Evolutionary conservation across 2,113 vertebrate genomes (phyloP), one percentile per base, ranked within the genome.

Genomic region (Callocephalon fimbriatum): DNA sequence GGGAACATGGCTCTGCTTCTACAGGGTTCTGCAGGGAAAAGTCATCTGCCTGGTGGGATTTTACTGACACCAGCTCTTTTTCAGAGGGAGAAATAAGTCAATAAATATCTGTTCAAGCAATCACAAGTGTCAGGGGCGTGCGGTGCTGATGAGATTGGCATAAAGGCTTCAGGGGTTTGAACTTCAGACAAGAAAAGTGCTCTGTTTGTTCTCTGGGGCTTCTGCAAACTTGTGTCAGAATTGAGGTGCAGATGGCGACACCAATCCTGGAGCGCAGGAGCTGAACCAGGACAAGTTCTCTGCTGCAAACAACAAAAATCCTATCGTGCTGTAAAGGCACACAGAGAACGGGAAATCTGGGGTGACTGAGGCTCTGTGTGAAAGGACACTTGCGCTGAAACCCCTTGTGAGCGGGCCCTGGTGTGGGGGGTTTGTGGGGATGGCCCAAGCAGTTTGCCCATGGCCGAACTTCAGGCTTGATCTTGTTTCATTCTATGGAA

Each of bases 1-100:
- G 89, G 63, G 93, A 84, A 83, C 48, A 29, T 45, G 84, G 70
- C 72, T 91, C 79, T 74, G 73, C 78, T 82, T 96, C 94, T 63
- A 27, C 85, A 81, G 91, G 37, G 84, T 94, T 74, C 85, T 90
- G 56, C 54, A 53, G 56, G 91, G 88, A 58, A 80, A 88, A 95
- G 3, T 87, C 65, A 80, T 51, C 79, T 94, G 54, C 76, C 67
- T 87, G 77, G 78, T 80, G 91, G 83, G 91, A 37, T 94, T 95
- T 86, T 76, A 66, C 79, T 85, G 92, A 86, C 58, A 10, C 18
- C 9, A 8, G 27, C 70, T 86, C 70, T 66, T 95, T 68, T 79
- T 90, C 50, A 47, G 71, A 3, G 6, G 79, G 62, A 88, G 88
- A 88, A 85, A 53, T 47, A 13, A 53, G 71, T 87, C 82, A 44